Evolutionary conservation across 2,797 vertebrate genomes (phyloP).

Genomic region (Cryptoblepharus egeriae): DNA sequence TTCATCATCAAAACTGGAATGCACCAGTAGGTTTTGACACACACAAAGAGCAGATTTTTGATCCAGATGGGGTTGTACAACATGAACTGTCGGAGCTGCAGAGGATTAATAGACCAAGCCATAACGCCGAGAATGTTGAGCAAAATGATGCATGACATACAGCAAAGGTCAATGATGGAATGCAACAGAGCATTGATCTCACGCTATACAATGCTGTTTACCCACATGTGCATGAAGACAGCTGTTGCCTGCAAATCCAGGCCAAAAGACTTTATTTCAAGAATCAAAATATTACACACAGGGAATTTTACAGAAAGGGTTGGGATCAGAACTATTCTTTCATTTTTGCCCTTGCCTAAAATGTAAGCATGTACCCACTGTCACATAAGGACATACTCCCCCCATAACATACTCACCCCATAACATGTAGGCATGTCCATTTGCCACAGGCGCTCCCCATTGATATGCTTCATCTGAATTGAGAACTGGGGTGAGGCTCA

Average conservation of each 20-base stretch:
- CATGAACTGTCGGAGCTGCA: conserved; percentile 26
- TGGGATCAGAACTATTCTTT: not conserved
- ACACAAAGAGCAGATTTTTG: conserved; percentile 8
- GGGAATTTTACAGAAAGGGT: not conserved
- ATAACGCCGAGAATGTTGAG: conserved; percentile 16
- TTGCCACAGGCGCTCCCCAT: not conserved
- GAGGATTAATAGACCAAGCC: conserved; percentile 41
- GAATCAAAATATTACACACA: not conserved
- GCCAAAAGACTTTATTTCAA: not conserved
- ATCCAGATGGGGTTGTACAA: conserved; percentile 38
- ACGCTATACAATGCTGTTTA: not conserved
- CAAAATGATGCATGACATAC: conserved; percentile 10
- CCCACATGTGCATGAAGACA: not conserved
- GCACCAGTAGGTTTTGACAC: not conserved
- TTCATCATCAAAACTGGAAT: not conserved
- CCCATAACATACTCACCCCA: too few species aligned
- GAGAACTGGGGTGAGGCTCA: too few species aligned
- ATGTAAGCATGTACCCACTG: not conserved
- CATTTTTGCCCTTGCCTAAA: not conserved
- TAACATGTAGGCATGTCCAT: not conserved
- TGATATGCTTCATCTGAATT: not conserved
- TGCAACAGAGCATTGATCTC: not conserved
- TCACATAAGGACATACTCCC: not conserved
- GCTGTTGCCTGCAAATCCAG: conserved; percentile 14
- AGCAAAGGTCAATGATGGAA: conserved; percentile 21